Evolutionary conservation across 2,113 vertebrate species (phyloP), one percentile per base, ranked within the genome.

Genomic region (Psettodes erumei): DNA sequence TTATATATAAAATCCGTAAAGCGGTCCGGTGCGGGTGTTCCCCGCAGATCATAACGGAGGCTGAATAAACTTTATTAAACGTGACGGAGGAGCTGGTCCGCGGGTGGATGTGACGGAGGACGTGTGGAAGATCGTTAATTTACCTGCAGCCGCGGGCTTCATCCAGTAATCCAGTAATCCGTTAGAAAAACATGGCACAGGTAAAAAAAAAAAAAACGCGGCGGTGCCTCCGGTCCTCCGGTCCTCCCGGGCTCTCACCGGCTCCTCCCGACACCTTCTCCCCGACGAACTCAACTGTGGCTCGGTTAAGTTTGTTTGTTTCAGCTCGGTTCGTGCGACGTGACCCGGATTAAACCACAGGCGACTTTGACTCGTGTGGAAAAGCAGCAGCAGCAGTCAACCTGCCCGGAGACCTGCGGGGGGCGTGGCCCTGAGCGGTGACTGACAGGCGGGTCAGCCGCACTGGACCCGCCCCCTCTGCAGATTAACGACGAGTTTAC

Each of bases 131-230:
- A 4, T 30, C 53, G 43, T 58, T 53, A 53, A 74, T 58, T 85
- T 71, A 90, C 88, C 88, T 86, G 86, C 79, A 82, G 81, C 32
- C 59, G 58, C 5, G 65, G 2, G 69, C 63, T 74, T 77, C 82
- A 65, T 67, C 23, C 18, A 56, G 43, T 25, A 15, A 70, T 59
- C 58, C 72, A 40, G 1, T 4, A 5, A 8, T 61, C 21, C 35
- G 68, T 59, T 12, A 85, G 45, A 75, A 68, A 21, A 43, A 73
- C 88, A 90, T 90, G 86, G 81, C 81, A 77, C 71, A 32, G n/a
- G n/a, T n/a, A n/a, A n/a, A n/a, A 50, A 0, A 3, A n/a, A 3
- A 27, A 48, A 0, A 10, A 1, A 16, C 5, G 13, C 43, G 6
- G 74, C 48, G n/a, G n/a, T n/a, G n/a, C n/a, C n/a, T n/a, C 8